Conservation (phyloP, 2,888 invertebrate species). For the Cryptus viduatorius region DNA sequence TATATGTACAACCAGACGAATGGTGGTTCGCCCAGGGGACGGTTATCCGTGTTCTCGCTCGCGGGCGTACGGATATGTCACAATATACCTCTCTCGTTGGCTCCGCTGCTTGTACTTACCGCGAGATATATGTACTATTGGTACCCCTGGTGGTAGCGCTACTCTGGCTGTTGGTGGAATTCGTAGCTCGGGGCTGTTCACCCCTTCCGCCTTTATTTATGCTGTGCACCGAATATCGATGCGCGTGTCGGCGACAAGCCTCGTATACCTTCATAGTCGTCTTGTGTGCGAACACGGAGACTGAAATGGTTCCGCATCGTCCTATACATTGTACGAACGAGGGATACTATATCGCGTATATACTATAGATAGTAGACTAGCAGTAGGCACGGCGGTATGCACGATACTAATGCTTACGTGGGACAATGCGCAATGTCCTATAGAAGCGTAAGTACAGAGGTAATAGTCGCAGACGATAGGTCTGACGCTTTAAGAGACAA, state of each 20-base stretch:
- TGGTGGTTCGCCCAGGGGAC: conserved; percentile 26
- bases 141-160: conserved; percentile 20
- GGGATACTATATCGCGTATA: conserved; percentile 26
- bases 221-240: conserved; percentile 68
- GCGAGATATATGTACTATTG: conserved; percentile 34
- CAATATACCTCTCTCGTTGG: conserved; percentile 57
- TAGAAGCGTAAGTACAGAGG: background rate
- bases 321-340: conserved; percentile 55
- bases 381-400: conserved; percentile 43
- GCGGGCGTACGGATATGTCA: conserved; percentile 55
- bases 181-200: conserved; percentile 62
- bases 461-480: no score
- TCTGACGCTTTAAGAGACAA: no score
- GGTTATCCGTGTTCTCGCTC: conserved; percentile 27
- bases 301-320: conserved; percentile 28
- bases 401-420: conserved; percentile 50
- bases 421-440: conserved; percentile 39
- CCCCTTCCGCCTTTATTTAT: conserved; percentile 67
- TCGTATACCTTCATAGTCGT: conserved; percentile 66
- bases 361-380: conserved; percentile 24
- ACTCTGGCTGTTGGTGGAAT: conserved; percentile 54
- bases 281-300: conserved; percentile 7
- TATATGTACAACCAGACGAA: conserved; percentile 13
- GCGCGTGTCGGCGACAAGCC: conserved; percentile 69
- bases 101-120: conserved; percentile 19